Evolutionary conservation across 2,888 invertebrate species (phyloP), one percentile per base, ranked within the genome.

Genomic region (Ctenicera cuprea): DNA sequence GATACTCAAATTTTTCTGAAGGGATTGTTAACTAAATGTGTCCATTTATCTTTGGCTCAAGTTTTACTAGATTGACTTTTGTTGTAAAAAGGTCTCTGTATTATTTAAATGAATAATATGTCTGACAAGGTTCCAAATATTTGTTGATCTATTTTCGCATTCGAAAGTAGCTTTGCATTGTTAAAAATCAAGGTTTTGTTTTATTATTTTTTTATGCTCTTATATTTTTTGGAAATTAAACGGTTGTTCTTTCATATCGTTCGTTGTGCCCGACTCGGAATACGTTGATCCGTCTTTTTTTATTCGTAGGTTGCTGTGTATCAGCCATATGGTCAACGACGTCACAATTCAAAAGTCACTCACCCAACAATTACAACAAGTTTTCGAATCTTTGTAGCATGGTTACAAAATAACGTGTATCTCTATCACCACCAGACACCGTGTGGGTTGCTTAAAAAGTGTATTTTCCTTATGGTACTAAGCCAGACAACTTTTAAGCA

Each of bases 271-370:
- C 43, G 14, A 43, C 43, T 9, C 5, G 33, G 33, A 33, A 33
- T 33, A 33, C 33, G 33, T 33, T 33, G 33, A 33, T 33, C 33
- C 33, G 33, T 33, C 33, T 33, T 33, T 33, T 33, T 33, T 9
- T 9, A 43, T n/a, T 16, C 43, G 43, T 16, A 18, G 14, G 48
- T 48, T 48, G 16, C 11, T 18, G 48, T 18, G 16, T 48, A 48
- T 20, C 48, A 48, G 48, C 68, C 73, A 73, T 73, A 73, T 73
- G 73, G 73, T 73, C 73, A 63, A 67, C 62, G 73, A 68, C 72
- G 72, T 61, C 20, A 67, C 33, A 11, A 65, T 57, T 61, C 43
- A 61, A 73, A 69, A 73, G 73, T 73, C 73, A 73, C 48, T 73
- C 68, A 73, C 73, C 73, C 54, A 71, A 66, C 61, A 65, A 65